Evolutionary conservation across 1,140 invertebrate genomes (phyloP).

Genomic region (Drosophila setifemur): DNA sequence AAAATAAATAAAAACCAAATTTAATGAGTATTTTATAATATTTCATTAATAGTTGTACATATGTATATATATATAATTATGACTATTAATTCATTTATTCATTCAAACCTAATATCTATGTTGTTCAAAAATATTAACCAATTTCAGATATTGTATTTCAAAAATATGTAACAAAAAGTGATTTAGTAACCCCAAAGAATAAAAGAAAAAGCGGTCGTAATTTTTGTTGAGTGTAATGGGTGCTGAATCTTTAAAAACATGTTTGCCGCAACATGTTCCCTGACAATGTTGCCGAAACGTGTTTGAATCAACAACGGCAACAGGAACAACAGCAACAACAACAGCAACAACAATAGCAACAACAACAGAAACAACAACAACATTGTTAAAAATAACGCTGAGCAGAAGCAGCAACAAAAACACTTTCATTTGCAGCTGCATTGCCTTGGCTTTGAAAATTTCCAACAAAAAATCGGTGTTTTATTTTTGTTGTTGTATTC

Average conservation of each 20-base stretch:
- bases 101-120: no score
- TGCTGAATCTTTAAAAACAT: constrained; percentile 44
- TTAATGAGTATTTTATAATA: no score
- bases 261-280: constrained; percentile 51
- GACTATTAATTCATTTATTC: no score
- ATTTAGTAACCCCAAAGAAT: no score
- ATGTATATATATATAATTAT: no score
- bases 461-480: neutral
- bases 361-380: constrained; percentile 36
- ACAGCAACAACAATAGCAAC: neutral
- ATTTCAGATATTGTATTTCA: no score
- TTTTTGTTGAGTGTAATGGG: neutral
- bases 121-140: no score
- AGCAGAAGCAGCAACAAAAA: constrained; percentile 49
- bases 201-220: no score
- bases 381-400: neutral
- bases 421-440: constrained; percentile 64
- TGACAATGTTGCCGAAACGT: constrained; percentile 39
- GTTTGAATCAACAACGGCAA: constrained; percentile 25
- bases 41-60: no score
- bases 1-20: no score
- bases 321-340: neutral
- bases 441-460: constrained; percentile 56
- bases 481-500: no score
- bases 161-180: no score